These are phyloP conservation scores for Pemphredon lugubris DNA, from an alignment of 2,888 invertebrate species.

Conservation along the genomic window DNA sequence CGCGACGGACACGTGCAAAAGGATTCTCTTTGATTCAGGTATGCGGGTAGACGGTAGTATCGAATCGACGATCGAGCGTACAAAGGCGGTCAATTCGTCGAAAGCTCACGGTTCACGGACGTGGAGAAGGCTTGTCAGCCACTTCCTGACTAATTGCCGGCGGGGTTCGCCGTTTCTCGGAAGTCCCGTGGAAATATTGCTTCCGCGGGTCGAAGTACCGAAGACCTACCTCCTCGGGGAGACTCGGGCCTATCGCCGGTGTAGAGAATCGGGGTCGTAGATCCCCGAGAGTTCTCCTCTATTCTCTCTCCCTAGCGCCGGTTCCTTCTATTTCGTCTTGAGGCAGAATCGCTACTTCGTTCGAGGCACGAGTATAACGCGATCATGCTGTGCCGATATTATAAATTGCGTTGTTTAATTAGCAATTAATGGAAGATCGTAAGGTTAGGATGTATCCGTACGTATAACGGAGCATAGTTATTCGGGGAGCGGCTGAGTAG, in stretches of 20 bases:
- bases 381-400: too few relatives aligned
- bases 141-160: constrained; percentile 75
- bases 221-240: constrained; percentile 57
- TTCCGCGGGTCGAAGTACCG: constrained; percentile 65
- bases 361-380: too few relatives aligned
- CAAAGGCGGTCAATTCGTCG: constrained; percentile 59
- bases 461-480: too few relatives aligned
- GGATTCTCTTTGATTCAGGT: constrained; percentile 47
- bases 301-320: not conserved
- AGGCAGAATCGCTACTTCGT: constrained; percentile 16
- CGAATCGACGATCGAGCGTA: constrained; percentile 52
- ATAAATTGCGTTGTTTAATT: constrained; percentile 56
- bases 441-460: too few relatives aligned
- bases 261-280: constrained; percentile 57
- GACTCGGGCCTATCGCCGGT: constrained; percentile 60
- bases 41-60: constrained; percentile 48
- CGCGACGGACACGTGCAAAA: too few relatives aligned
- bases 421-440: constrained; percentile 48
- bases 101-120: constrained; percentile 58
- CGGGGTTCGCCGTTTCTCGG: constrained; percentile 66
- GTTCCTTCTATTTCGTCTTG: not conserved
- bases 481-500: too few relatives aligned
- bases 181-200: constrained; percentile 73
- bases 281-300: constrained; percentile 47
- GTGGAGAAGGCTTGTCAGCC: constrained; percentile 70